Evolutionary conservation across 2,113 vertebrate genomes (phyloP).

Genomic region (Carassius gibelio): DNA sequence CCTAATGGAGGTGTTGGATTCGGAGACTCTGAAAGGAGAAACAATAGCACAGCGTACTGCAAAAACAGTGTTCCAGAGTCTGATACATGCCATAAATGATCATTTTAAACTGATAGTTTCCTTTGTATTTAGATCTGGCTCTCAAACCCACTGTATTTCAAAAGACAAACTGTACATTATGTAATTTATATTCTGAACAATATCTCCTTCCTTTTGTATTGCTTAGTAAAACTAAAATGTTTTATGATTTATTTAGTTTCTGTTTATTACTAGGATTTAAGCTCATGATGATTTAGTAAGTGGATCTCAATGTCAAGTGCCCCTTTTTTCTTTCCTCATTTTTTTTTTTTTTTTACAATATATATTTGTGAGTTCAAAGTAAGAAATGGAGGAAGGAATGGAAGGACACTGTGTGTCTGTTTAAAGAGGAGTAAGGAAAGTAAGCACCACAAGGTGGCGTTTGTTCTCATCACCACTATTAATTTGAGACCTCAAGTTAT

Average conservation of each 20-base stretch:
- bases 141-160: conserved; percentile 69
- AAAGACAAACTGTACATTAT: conserved; percentile 66
- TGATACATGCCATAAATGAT: conserved; percentile 90
- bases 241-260: conserved; percentile 90
- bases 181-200: conserved; percentile 94
- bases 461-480: conserved; percentile 44
- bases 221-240: conserved; percentile 82
- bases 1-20: conserved; percentile 90
- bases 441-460: conserved; percentile 61
- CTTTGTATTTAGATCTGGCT: conserved; percentile 66
- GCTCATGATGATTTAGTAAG: conserved; percentile 63
- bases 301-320: conserved; percentile 29
- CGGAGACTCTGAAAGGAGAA: conserved; percentile 88
- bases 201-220: conserved; percentile 88
- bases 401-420: neutral
- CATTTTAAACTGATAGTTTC: conserved; percentile 63
- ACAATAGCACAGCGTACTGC: conserved; percentile 90
- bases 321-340: neutral
- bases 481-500: neutral
- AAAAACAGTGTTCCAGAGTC: conserved; percentile 87
- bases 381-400: neutral
- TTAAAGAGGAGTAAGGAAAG: neutral
- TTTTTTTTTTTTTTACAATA: neutral
- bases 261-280: conserved; percentile 85
- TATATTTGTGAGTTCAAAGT: neutral